Evolutionary conservation across 2,888 invertebrate species (phyloP), one percentile per base, ranked within the genome.

Genomic region (Therioaphis trifolii): DNA sequence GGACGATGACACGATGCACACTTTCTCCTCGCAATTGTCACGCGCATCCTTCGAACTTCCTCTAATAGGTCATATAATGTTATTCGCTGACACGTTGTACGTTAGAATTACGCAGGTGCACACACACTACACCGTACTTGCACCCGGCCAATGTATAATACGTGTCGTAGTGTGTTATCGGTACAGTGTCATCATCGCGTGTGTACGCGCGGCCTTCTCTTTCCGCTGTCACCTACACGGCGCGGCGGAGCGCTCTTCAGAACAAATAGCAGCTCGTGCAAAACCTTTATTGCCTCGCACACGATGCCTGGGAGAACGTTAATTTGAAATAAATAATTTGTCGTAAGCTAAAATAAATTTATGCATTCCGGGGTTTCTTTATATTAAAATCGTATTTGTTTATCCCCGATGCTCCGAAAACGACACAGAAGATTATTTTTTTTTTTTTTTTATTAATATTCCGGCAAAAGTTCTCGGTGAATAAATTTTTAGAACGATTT

Each of bases 401-500:
- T 27, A 58, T 15, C 11, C 29, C 18, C 46, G 2, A 21, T 27
- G n/a, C n/a, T n/a, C n/a, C n/a, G n/a, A 4, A 27, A 29, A 71
- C 58, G 11, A 29, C 15, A n/a, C n/a, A 24, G 43, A 43, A 69
- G 35, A 78, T 78, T 52, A 78, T 69, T 52, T 52, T 55, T 14
- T 69, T 68, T 7, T 77, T 78, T 15, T 75, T 35, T 27, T 68
- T 68, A 78, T 78, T 71, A 80, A 80, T 80, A 58, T 71, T 58
- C 29, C 18, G 21, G 29, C 27, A n/a, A 80, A 80, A 71, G 58
- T 80, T 80, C 29, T 80, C 72, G 49, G 72, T 49, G 61, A 82
- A 82, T 82, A 61, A 72, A 72, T 82, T 82, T 82, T 18, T 18
- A 61, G 35, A 79, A 72, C 18, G 49, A 82, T 82, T 63, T 71